Percentiles rank a stretch among this genome's conserved stretches.
Conservation (phyloP, 2,888 invertebrate genomes). For the Apamea monoglypha region DNA sequence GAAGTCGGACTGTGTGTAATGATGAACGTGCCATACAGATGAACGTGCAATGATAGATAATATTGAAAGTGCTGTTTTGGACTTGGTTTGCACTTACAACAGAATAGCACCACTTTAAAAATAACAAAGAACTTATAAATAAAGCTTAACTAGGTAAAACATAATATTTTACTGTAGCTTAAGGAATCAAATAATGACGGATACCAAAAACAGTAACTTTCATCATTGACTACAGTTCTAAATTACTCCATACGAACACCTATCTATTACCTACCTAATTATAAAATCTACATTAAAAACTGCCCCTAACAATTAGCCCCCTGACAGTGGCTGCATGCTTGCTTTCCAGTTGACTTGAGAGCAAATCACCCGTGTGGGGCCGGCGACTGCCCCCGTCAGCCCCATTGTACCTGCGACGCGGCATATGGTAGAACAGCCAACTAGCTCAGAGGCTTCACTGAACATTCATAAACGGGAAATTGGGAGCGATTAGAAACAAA, state of each 20-base stretch:
- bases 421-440: slow-evolving; percentile 40
- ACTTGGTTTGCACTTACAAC: not conserved
- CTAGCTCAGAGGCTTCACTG: slow-evolving; percentile 40
- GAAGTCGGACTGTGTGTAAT: not conserved
- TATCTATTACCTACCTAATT: not conserved
- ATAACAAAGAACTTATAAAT: not conserved
- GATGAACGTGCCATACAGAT: not conserved
- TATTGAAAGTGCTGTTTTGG: not conserved
- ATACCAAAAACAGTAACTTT: not conserved
- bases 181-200: not conserved
- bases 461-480: slow-evolving; percentile 40
- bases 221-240: not conserved
- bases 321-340: slow-evolving; percentile 8
- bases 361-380: slow-evolving; percentile 51
- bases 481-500: slow-evolving; percentile 32
- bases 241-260: not conserved
- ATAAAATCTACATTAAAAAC: not conserved
- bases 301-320: slow-evolving; percentile 15
- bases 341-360: slow-evolving; percentile 55
- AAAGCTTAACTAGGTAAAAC: not conserved
- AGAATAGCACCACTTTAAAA: not conserved
- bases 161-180: not conserved
- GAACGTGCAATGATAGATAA: too few species aligned
- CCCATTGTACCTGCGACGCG: slow-evolving; percentile 44
- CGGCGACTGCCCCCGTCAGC: slow-evolving; percentile 36